Percentiles rank a stretch among this genome's conserved stretches.
Conservation (phyloP, 2,113 vertebrate genomes). For the Phalacrocorax carbo region DNA sequence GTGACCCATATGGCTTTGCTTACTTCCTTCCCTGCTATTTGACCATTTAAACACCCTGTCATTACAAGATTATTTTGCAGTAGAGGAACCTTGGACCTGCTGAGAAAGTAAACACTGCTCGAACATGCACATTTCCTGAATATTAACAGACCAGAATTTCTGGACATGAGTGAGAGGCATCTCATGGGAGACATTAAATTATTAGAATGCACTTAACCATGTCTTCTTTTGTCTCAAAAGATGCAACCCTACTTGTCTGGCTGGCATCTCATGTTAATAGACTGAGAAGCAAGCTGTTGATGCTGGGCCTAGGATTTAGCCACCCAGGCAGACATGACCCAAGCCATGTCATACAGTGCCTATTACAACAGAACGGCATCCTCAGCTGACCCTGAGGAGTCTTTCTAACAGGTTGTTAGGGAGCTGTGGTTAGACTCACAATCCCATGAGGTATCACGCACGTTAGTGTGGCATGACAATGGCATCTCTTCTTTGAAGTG, state of each 20-base stretch:
- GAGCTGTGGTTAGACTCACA: not conserved
- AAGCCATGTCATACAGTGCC: too few relatives aligned
- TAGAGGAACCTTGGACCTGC: not conserved
- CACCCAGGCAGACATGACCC: not conserved
- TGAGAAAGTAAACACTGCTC: not conserved
- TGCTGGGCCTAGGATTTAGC: not conserved
- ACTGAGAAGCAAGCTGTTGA: not conserved
- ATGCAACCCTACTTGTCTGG: not conserved
- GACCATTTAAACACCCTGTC: not conserved
- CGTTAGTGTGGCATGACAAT: not conserved
- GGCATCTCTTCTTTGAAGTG: not conserved
- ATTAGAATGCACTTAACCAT: not conserved
- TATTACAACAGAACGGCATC: fast-evolving
- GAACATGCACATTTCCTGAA: not conserved
- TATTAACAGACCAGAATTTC: not conserved
- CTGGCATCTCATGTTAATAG: not conserved
- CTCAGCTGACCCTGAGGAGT: not conserved
- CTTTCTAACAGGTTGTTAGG: not conserved
- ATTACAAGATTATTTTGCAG: not conserved
- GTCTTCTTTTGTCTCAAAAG: not conserved
- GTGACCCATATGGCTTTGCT: not conserved
- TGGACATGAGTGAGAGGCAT: not conserved
- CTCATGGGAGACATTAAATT: not conserved
- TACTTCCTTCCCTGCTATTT: not conserved
- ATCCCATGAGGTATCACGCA: not conserved